Percentiles rank a stretch among this genome's conserved stretches.
phyloP scores from a whole-genome alignment of 2,113 vertebrate species.

The Leptosomus discolor region DNA sequence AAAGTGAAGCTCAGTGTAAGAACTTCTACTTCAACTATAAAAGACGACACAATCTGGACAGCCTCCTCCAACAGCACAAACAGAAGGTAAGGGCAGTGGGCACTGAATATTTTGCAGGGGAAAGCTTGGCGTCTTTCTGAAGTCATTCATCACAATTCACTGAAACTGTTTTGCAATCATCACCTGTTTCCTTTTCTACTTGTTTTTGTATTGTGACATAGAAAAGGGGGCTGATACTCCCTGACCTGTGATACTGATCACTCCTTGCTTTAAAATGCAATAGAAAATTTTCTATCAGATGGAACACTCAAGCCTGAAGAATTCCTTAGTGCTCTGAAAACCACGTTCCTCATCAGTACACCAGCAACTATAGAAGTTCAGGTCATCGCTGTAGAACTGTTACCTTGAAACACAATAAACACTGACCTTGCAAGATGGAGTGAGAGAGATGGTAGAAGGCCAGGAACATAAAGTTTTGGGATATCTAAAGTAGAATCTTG shows the following conservation, averaged over 20 bases:
- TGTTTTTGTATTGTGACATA: not conserved
- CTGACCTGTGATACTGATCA: not conserved
- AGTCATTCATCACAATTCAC: not conserved
- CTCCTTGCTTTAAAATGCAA: not conserved
- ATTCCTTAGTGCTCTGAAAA: not conserved
- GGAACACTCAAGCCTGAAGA: not conserved
- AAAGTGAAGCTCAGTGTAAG: conserved; percentile 98
- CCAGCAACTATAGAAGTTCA: not conserved
- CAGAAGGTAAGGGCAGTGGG: conserved; percentile 73
- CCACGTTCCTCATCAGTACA: not conserved
- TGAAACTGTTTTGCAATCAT: not conserved
- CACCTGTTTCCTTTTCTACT: not conserved
- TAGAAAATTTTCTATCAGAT: not conserved
- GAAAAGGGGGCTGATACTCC: not conserved
- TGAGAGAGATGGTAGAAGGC: not conserved
- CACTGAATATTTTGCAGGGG: not conserved
- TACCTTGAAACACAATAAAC: not conserved
- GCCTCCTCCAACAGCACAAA: conserved; percentile 95
- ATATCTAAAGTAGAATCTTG: not conserved
- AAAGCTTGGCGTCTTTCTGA: not conserved
- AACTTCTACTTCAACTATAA: conserved; percentile 99
- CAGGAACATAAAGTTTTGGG: not conserved
- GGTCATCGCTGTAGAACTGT: not conserved
- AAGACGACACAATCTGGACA: conserved; percentile 94
- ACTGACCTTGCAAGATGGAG: not conserved